phyloP scores from a whole-genome alignment of 2,113 vertebrate genomes.

The Puffinus mauretanicus region DNA sequence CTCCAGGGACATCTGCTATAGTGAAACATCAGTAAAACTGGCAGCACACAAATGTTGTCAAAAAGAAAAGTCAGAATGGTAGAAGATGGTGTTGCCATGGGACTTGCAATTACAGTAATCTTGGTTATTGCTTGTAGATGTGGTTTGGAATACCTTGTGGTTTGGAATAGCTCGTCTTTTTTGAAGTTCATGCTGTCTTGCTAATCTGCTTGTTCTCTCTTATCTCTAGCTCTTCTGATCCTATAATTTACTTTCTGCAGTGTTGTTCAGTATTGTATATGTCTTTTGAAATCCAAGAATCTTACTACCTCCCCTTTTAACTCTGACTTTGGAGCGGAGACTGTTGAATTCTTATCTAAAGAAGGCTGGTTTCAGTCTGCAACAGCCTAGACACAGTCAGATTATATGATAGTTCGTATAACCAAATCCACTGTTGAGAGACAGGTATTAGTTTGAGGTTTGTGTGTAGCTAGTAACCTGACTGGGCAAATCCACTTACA shows the following conservation, averaged over 20 bases:
- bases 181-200: background rate
- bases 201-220: conserved; percentile 1
- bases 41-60: background rate
- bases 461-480: conserved; percentile 37
- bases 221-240: background rate
- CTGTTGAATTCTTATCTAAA: background rate
- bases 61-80: background rate
- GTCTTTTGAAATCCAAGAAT: background rate
- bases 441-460: conserved; percentile 5
- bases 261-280: background rate
- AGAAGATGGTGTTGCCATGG: background rate
- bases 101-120: background rate
- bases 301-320: background rate
- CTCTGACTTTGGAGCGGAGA: background rate
- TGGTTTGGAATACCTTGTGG: background rate
- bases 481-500: conserved; percentile 44
- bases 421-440: background rate
- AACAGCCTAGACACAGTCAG: background rate
- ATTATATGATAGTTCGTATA: background rate
- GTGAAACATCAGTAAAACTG: background rate
- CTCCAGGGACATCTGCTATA: background rate
- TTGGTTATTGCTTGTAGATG: background rate
- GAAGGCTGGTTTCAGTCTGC: background rate
- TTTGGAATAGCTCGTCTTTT: background rate
- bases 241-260: background rate